A percentile compares a stretch with the other conserved stretches of the same genome.
Evolutionary conservation across 2,797 vertebrate genomes (phyloP).

Genomic region (Picus viridis): DNA sequence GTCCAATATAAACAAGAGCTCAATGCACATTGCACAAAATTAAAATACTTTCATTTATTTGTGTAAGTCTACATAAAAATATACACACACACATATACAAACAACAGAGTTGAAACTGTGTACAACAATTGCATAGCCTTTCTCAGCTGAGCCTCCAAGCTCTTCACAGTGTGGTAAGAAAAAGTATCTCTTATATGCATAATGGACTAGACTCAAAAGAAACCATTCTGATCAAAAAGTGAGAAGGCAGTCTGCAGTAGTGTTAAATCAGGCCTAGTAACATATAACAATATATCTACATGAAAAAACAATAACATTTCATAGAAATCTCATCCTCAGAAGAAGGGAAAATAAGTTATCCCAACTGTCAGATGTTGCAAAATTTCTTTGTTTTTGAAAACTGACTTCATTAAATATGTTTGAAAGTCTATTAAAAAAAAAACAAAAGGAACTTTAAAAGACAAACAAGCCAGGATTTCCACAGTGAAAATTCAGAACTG

Average conservation of each 20-base stretch:
- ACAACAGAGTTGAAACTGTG: not conserved
- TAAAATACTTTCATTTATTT: not conserved
- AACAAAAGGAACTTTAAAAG: not conserved
- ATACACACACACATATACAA: too few species aligned
- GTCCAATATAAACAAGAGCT: not conserved
- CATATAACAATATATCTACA: accelerated
- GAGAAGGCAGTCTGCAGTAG: not conserved
- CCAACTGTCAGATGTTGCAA: not conserved
- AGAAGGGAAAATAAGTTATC: not conserved
- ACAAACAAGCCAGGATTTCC: not conserved
- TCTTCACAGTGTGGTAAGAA: not conserved
- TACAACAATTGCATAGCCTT: not conserved
- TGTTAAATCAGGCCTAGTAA: not conserved
- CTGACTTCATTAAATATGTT: not conserved
- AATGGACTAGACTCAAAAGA: not conserved
- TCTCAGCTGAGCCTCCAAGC: not conserved
- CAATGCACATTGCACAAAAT: not conserved
- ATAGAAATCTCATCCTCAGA: not conserved
- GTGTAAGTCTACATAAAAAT: not conserved
- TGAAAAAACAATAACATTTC: not conserved
- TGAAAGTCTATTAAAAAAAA: not conserved
- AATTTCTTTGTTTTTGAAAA: not conserved
- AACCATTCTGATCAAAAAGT: not conserved
- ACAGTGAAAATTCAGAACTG: not conserved
- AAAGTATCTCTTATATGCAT: not conserved